Conservation (phyloP, 2,797 vertebrate species). For the Botia almorhae region DNA sequence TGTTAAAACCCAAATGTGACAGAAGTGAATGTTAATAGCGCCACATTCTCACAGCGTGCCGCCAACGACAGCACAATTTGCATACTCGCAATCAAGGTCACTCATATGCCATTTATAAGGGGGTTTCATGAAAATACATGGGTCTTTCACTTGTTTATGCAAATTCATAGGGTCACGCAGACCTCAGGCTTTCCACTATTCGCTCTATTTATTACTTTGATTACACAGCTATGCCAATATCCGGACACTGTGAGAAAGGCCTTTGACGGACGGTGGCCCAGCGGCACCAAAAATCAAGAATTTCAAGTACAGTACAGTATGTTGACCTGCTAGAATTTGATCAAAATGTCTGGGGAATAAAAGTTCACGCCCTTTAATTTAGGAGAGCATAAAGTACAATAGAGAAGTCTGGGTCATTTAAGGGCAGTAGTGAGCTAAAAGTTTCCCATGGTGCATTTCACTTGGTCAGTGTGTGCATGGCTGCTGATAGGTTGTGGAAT, state of each 20-base stretch:
- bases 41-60: slow-evolving; percentile 29
- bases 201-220: slow-evolving; percentile 48
- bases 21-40: slow-evolving; percentile 69
- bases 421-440: slow-evolving; percentile 46
- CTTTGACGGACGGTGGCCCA: slow-evolving; percentile 49
- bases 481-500: slow-evolving; percentile 65
- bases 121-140: slow-evolving; percentile 50
- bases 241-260: slow-evolving; percentile 76
- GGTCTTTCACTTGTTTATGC: slow-evolving; percentile 58
- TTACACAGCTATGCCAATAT: slow-evolving; percentile 70
- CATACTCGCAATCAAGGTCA: slow-evolving; percentile 56
- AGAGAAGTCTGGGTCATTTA: slow-evolving; percentile 64
- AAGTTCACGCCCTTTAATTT: neutral
- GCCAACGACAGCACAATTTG: slow-evolving; percentile 63
- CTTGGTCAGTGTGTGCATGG: slow-evolving; percentile 10
- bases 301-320: neutral
- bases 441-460: slow-evolving; percentile 58
- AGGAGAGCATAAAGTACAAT: neutral
- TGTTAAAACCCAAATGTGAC: slow-evolving; percentile 31
- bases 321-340: neutral
- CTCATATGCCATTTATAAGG: slow-evolving; percentile 34
- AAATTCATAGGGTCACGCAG: slow-evolving; percentile 49
- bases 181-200: slow-evolving; percentile 54
- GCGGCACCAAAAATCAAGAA: slow-evolving; percentile 38
- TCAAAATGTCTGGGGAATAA: neutral